Base-by-base conservation (phyloP, 2,113 vertebrate species). In the Plectropomus leopardus region DNA sequence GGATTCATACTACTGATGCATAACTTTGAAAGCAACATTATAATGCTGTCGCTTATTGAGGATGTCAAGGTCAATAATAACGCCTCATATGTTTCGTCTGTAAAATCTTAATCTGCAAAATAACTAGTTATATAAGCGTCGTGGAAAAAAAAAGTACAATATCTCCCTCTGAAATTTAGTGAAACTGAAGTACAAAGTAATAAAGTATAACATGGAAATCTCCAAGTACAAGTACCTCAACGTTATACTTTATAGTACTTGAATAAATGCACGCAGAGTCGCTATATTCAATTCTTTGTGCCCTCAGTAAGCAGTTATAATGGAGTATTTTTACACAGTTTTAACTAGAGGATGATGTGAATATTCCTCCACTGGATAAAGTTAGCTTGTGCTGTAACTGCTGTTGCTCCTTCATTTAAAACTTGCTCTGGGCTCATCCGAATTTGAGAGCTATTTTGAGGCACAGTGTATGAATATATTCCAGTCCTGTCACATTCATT, bases 371-470 rank as follows among this genome's bases (percentile, higher is more conserved):
- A n/a, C 50, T 57, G 58, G 24, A 61, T 55, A 17, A 75, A 71
- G 47, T 76, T 66, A 55, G 28, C 36, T 34, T 42, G 34, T 55
- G 48, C 72, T 72, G 34, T 34, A 63, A 58, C 32, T 64, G 57
- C 40, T 58, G 59, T n/a, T 71, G 83, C 30, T 47, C 60, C 76
- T 67, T 72, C 66, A 66, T 48, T 67, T 55, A 60, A 66, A 83
- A 78, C 28, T 76, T 59, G 73, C 84, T 78, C 63, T 69, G 51
- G 78, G 78, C 61, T 83, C 48, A 64, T 58, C 63, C 28, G 44
- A 48, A 48, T 67, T 55, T 50, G 45, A 47, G 24, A 55, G 72
- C 72, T 85, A 85, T 85, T 85, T 80, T 67, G 21, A 76, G 77
- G 30, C 4, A 17, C 60, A 42, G 66, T 34, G 72, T 61, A 55